Conservation (phyloP, 2,113 vertebrate species). For the Cheilinus undulatus region DNA sequence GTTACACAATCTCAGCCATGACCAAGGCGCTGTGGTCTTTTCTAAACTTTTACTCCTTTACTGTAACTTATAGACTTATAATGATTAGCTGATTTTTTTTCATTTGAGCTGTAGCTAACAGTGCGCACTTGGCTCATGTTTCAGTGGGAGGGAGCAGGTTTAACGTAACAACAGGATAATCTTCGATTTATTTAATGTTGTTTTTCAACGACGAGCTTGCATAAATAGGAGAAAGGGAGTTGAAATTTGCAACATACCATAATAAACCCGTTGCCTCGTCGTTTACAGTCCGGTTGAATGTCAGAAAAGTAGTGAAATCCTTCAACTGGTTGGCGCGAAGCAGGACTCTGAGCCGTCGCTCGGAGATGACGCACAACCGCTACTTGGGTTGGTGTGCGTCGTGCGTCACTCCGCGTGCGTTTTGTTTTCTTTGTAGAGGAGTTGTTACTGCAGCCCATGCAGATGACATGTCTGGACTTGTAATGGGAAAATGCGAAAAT, state of each 20-base stretch:
- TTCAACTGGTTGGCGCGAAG: constrained; percentile 82
- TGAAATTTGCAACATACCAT: constrained; percentile 73
- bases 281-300: constrained; percentile 1
- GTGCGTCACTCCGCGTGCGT: constrained; percentile 24
- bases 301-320: constrained; percentile 24
- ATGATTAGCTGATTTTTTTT: not conserved
- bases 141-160: not conserved
- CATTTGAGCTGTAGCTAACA: constrained; percentile 51
- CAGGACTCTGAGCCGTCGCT: constrained; percentile 61
- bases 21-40: not conserved
- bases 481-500: too few relatives aligned
- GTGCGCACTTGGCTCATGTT: not conserved
- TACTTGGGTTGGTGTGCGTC: constrained; percentile 4
- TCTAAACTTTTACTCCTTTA: not conserved
- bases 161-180: not conserved
- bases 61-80: not conserved
- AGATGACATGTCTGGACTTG: too few relatives aligned
- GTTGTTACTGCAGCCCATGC: too few relatives aligned
- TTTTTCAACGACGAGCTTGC: too few relatives aligned
- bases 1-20: not conserved
- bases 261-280: not conserved
- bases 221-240: too few relatives aligned
- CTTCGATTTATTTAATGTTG: not conserved
- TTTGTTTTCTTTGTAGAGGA: too few relatives aligned
- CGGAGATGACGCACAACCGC: constrained; percentile 74